Conservation (phyloP, 2,797 vertebrate genomes). For the Oryzias sinensis region DNA sequence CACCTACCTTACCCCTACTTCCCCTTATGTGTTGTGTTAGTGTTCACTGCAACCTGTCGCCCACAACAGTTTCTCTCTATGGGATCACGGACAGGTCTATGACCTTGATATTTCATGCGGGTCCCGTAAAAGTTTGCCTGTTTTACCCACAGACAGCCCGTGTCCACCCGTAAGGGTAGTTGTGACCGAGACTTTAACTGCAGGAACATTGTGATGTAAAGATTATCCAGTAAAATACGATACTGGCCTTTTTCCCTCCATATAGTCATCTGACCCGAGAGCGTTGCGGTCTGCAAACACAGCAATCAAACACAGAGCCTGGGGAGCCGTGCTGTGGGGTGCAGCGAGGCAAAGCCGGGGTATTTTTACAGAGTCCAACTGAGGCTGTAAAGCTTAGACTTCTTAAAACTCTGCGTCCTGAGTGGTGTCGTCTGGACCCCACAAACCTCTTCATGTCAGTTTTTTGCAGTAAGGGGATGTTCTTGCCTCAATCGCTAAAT, state of each 20-base stretch:
- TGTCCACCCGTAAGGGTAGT: no score
- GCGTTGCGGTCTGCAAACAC: conserved; percentile 40
- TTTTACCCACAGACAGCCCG: no score
- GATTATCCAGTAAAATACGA: no score
- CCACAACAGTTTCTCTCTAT: no score
- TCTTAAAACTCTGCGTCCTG: conserved; percentile 22
- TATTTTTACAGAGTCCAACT: conserved; percentile 57
- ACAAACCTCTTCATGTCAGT: conserved; percentile 4
- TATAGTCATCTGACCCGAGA: conserved; percentile 15
- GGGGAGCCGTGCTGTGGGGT: conserved; percentile 45
- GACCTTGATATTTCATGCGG: no score
- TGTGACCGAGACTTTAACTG: no score
- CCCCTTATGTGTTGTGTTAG: no score
- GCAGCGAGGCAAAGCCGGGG: conserved; percentile 53
- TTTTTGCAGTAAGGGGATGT: conserved; percentile 2
- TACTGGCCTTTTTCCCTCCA: neutral
- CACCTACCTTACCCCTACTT: no score
- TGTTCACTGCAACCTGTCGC: no score
- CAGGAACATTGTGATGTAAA: no score
- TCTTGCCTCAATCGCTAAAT: neutral
- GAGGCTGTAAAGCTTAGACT: conserved; percentile 41
- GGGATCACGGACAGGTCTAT: no score
- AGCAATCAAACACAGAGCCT: conserved; percentile 46
- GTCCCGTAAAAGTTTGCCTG: no score
- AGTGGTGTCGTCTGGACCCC: conserved; percentile 4